Conservation (phyloP, 2,113 vertebrate species). For the Centrocercus urophasianus region DNA sequence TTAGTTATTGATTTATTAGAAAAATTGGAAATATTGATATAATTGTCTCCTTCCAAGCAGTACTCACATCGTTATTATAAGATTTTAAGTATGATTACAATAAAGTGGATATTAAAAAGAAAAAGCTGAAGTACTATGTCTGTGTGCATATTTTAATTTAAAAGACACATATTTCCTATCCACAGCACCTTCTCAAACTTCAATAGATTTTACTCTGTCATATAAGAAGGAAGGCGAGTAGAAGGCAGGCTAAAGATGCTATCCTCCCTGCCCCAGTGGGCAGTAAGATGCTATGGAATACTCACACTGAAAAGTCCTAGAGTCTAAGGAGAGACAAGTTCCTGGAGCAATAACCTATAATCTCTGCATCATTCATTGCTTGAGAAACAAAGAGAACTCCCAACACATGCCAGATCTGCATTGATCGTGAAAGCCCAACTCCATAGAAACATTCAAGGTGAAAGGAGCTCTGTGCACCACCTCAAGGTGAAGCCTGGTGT, state of each 20-base stretch:
- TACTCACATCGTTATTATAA: neutral
- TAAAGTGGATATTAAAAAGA: neutral
- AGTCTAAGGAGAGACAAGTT: neutral
- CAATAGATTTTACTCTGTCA: neutral
- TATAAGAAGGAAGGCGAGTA: neutral
- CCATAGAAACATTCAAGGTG: slow-evolving; percentile 32
- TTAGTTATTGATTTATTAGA: slow-evolving; percentile 1
- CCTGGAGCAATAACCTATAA: slow-evolving; percentile 14
- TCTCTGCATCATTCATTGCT: slow-evolving; percentile 15
- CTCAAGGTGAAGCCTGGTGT: slow-evolving; percentile 15
- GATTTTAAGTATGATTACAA: neutral
- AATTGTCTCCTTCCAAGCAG: neutral
- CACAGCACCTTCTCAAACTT: neutral
- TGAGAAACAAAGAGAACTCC: slow-evolving; percentile 24
- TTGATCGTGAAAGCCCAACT: neutral
- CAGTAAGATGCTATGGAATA: neutral
- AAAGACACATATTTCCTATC: neutral
- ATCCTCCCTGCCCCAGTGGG: neutral
- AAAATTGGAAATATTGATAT: neutral
- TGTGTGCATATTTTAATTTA: neutral
- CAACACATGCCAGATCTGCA: neutral
- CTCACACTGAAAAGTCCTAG: neutral
- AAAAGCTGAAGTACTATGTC: neutral
- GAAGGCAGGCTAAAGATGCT: neutral
- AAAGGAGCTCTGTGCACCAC: neutral